Conservation (phyloP, 2,888 invertebrate species). For the Oscheius sp. region DNA sequence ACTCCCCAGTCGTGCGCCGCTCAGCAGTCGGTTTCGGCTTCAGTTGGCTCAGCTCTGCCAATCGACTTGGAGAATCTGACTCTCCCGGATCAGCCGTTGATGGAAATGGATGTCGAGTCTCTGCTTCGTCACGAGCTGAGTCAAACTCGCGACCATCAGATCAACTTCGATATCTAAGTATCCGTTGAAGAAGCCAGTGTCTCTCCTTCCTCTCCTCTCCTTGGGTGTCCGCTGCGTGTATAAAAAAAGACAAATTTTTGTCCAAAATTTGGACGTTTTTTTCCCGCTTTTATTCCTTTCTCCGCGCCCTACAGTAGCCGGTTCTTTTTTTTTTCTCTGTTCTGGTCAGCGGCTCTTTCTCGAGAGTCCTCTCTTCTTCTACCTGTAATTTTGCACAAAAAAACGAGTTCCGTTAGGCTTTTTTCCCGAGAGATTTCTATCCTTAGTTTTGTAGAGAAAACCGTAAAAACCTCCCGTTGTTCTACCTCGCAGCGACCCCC, state of each 20-base stretch:
- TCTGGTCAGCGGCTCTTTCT: conserved; percentile 18
- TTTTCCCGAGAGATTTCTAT: conserved; percentile 24
- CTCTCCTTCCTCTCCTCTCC: too few relatives aligned
- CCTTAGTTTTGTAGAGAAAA: background rate
- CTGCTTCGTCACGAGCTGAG: conserved; percentile 61
- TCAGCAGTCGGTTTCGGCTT: conserved; percentile 36
- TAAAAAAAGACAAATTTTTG: too few relatives aligned
- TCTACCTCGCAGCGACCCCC: conserved; percentile 27
- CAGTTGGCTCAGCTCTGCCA: conserved; percentile 52
- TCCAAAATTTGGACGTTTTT: conserved; percentile 14
- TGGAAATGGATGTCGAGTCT: conserved; percentile 63
- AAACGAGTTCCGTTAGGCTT: conserved; percentile 18
- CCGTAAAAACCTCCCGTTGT: conserved; percentile 23
- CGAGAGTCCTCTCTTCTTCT: conserved; percentile 3
- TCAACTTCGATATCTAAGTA: conserved; percentile 54
- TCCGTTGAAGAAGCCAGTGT: too few relatives aligned
- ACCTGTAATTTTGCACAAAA: conserved; percentile 28
- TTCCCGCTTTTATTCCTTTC: background rate
- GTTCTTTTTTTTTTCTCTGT: conserved; percentile 9
- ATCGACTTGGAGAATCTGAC: conserved; percentile 66
- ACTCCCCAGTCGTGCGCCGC: conserved; percentile 48
- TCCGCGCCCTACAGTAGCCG: conserved; percentile 16
- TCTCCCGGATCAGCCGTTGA: conserved; percentile 58
- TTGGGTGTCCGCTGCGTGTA: conserved; percentile 23
- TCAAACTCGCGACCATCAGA: conserved; percentile 52